Evolutionary conservation across 1,140 invertebrate genomes (phyloP).

Genomic region (Archegozetes longisetosus): DNA sequence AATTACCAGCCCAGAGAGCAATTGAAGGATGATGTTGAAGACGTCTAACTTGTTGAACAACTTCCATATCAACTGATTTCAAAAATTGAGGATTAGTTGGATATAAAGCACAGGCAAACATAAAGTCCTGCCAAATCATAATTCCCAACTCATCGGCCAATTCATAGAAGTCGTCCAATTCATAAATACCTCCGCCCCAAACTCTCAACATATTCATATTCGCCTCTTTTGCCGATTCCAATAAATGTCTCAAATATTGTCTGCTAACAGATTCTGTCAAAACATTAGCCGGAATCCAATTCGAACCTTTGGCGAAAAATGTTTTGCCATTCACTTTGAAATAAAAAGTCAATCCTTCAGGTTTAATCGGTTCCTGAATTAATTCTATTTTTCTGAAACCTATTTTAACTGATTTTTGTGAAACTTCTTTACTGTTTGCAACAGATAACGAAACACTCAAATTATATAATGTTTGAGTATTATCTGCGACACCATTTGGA

Average conservation of each 20-base stretch:
- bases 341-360: slow-evolving; percentile 60
- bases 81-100: slow-evolving; percentile 57
- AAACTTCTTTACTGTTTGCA: slow-evolving; percentile 22
- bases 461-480: slow-evolving; percentile 7
- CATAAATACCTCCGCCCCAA: slow-evolving; percentile 95
- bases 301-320: slow-evolving; percentile 89
- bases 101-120: slow-evolving; percentile 96
- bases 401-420: slow-evolving; percentile 36
- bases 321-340: slow-evolving; percentile 69
- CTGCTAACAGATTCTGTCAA: slow-evolving; percentile 56
- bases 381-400: slow-evolving; percentile 72
- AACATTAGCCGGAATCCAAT: slow-evolving; percentile 80
- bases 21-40: slow-evolving; percentile 77
- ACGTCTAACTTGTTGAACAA: slow-evolving; percentile 60
- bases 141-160: slow-evolving; percentile 34
- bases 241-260: slow-evolving; percentile 34
- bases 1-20: slow-evolving; percentile 46
- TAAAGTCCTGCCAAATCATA: slow-evolving; percentile 51
- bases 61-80: slow-evolving; percentile 50
- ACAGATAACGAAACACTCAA: slow-evolving; percentile 14
- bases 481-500: slow-evolving; percentile 2
- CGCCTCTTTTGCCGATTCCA: slow-evolving; percentile 52
- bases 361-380: slow-evolving; percentile 28
- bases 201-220: slow-evolving; percentile 92
- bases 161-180: slow-evolving; percentile 77